Base-by-base conservation (phyloP, 2,113 vertebrate genomes). In the Corynorhinus townsendii region DNA sequence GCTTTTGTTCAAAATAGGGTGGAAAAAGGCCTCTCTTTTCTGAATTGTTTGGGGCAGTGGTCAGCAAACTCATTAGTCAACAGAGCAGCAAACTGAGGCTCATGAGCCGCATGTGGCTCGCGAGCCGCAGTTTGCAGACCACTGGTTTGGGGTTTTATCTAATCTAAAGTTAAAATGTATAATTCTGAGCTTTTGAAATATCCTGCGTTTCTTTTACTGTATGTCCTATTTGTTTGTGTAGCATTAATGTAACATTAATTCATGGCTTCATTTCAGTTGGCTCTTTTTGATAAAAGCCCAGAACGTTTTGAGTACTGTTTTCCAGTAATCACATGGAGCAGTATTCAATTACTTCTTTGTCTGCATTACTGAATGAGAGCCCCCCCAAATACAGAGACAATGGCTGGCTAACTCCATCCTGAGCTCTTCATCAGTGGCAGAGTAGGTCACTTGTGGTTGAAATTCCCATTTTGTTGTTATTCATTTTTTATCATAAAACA, bases 401-500 rank as follows among this genome's bases (percentile, higher is more conserved):
- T 38, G 11, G 12, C 38, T 77, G 66, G 64, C 59, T 86, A 76
- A 76, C 17, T 40, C 30, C 20, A 56, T 90, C 68, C 30, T 81
- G 71, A 76, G 43, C 20, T 72, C 59, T 77, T 80, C 68, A 56
- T 83, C 64, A 33, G 35, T 40, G 49, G 69, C 95, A 94, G 77
- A 97, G 86, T 35, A 83, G 72, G 82, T 28, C 4, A 24, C 16
- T 40, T 96, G 5, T 84, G 2, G 9, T 64, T 94, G 77, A 96
- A 92, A 91, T 86, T 89, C 49, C 75, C 95, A 96, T 89, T 92
- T 90, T 88, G 33, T 43, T 73, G 5, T 62, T 91, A 91, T 16
- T 96, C 86, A 87, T 69, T 49, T 33, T 77, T 88, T 19, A 94
- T 96, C 83, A 95, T 89, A 96, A 93, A 84, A 86, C 59, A 95